Evolutionary conservation across 2,888 invertebrate genomes (phyloP), one percentile per base, ranked within the genome.

Genomic region (Lasiommata megera): DNA sequence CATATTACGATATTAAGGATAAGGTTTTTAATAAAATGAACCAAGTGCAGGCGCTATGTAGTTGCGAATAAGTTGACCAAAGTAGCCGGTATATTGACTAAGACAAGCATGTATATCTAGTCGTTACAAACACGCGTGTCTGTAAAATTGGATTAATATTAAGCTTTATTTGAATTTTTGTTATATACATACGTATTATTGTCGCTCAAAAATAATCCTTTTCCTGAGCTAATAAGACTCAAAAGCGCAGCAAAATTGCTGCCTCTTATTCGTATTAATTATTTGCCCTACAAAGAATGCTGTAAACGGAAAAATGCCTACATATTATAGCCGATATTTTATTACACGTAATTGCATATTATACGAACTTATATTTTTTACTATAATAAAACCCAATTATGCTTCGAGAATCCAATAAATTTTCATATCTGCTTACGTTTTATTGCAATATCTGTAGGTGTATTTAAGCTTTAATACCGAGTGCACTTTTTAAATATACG

Each of bases 261-360:
- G 14, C 14, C 29, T 23, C 9, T n/a, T 48, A 43, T 53, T 48
- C 38, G 53, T 55, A 47, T 18, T 37, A 57, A 17, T 40, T 38
- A 50, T 34, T 17, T 64, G 58, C 46, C 60, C 58, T 63, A 60
- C 54, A 63, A 63, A 65, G 65, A 63, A 65, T 65, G 65, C 48
- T 57, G 58, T 63, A 63, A 59, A 62, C 47, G 62, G 56, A 54
- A 59, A 62, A 62, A 62, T 53, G 55, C 58, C 56, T 58, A 62
- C 47, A 56, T 57, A 56, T 60, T 62, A 62, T 60, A 56, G 57
- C 29, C 61, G 53, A 62, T 62, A 62, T 62, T 62, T 62, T 62
- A 62, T 62, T 54, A 54, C 62, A 44, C 41, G 54, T 62, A 62
- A 62, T 62, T 59, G 62, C 56, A 57, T 60, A 60, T 59, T 62